phyloP scores from a whole-genome alignment of 37 sponge, comb jelly and placozoan genomes.

The Mnemiopsis leidyi region DNA sequence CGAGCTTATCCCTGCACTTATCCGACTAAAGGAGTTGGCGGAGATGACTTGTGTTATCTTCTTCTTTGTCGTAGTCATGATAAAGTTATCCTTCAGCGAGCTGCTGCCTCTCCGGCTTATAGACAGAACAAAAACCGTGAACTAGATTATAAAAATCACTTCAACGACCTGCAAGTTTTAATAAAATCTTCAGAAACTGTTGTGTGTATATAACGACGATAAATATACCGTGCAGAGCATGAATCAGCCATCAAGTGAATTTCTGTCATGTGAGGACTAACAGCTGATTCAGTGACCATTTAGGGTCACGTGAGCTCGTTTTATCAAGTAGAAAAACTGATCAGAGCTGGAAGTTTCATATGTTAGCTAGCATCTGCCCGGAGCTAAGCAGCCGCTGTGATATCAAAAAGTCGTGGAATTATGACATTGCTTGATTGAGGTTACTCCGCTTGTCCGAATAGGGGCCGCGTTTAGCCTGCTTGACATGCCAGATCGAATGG shows the following conservation, averaged over 20 bases:
- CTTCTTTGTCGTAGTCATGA: neutral
- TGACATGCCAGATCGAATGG: neutral
- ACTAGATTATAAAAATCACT: too few relatives aligned
- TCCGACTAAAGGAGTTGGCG: neutral
- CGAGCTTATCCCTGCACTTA: neutral
- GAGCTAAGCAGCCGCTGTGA: neutral
- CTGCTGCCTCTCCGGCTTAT: too few relatives aligned
- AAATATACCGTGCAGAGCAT: neutral
- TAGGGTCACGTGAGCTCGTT: neutral
- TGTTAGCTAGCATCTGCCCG: neutral
- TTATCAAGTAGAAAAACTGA: neutral
- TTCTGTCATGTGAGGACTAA: neutral
- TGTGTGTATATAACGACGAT: neutral
- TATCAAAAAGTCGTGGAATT: neutral
- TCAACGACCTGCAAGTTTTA: too few relatives aligned
- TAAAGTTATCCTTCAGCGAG: too few relatives aligned
- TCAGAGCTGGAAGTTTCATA: neutral
- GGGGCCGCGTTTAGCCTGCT: neutral
- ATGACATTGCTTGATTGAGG: neutral
- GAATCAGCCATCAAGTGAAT: neutral
- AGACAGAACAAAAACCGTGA: neutral
- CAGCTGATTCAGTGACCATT: neutral
- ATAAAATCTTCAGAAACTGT: neutral
- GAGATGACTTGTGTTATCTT: neutral
- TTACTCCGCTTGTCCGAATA: neutral